phyloP scores from a whole-genome alignment of 2,113 vertebrate genomes.

The Apteryx owenii region DNA sequence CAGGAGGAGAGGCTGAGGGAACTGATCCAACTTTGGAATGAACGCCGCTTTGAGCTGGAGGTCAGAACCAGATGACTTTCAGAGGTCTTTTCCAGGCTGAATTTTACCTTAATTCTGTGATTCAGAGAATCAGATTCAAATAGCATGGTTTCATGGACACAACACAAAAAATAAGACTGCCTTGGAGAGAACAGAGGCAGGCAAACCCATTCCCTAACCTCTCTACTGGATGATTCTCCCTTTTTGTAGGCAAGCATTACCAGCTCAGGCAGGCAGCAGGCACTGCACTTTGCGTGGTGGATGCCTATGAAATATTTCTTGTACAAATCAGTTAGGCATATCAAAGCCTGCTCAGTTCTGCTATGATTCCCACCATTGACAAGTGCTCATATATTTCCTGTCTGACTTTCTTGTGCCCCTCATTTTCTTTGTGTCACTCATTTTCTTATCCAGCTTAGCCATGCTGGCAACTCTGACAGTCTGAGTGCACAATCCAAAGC shows the following conservation, averaged over 20 bases:
- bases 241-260: neutral
- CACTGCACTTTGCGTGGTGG: neutral
- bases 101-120: neutral
- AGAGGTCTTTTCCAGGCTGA: neutral
- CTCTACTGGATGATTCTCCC: neutral
- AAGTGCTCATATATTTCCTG: neutral
- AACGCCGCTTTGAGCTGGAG: neutral
- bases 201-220: neutral
- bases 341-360: neutral
- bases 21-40: neutral
- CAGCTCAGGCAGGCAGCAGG: neutral
- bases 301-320: neutral
- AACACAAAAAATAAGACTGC: neutral
- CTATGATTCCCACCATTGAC: neutral
- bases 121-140: neutral
- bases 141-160: neutral
- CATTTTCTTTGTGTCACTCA: conserved; percentile 25
- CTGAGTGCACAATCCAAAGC: neutral
- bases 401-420: neutral
- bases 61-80: neutral
- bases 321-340: neutral
- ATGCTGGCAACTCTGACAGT: neutral
- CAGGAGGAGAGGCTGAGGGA: neutral
- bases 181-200: neutral
- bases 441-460: conserved; percentile 45